Evolutionary conservation across 2,888 invertebrate genomes (phyloP).

Genomic region (Patella caerulea): DNA sequence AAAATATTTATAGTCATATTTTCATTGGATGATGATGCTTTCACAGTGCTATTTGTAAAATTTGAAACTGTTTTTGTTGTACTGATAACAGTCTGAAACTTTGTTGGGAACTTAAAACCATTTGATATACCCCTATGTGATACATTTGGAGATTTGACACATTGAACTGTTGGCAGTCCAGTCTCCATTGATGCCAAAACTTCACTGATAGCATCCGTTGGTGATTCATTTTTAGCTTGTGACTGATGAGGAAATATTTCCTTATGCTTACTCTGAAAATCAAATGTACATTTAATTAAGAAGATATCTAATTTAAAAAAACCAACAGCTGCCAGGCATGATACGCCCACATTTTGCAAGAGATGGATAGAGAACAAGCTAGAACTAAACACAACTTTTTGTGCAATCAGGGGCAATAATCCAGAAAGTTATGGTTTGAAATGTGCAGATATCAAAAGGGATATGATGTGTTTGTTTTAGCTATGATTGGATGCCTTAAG

Average conservation of each 20-base stretch:
- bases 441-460: too few species aligned
- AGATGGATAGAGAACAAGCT: too few species aligned
- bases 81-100: too few species aligned
- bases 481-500: too few species aligned
- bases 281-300: not conserved
- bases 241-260: not conserved
- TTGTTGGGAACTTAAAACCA: too few species aligned
- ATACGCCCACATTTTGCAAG: too few species aligned
- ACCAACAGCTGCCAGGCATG: not conserved
- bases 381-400: too few species aligned
- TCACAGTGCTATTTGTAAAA: not conserved
- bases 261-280: not conserved
- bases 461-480: too few species aligned
- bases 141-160: conserved; percentile 7
- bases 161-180: conserved; percentile 54
- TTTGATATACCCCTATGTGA: not conserved
- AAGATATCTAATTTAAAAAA: not conserved
- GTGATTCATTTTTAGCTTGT: conserved; percentile 19
- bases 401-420: too few species aligned
- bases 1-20: not conserved
- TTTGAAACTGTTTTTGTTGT: not conserved
- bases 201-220: conserved; percentile 17
- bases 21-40: not conserved
- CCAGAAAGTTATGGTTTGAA: too few species aligned
- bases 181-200: conserved; percentile 53